Evolutionary conservation across 2,797 vertebrate species (phyloP), one percentile per base, ranked within the genome.

Genomic region (Naso thynnoides): DNA sequence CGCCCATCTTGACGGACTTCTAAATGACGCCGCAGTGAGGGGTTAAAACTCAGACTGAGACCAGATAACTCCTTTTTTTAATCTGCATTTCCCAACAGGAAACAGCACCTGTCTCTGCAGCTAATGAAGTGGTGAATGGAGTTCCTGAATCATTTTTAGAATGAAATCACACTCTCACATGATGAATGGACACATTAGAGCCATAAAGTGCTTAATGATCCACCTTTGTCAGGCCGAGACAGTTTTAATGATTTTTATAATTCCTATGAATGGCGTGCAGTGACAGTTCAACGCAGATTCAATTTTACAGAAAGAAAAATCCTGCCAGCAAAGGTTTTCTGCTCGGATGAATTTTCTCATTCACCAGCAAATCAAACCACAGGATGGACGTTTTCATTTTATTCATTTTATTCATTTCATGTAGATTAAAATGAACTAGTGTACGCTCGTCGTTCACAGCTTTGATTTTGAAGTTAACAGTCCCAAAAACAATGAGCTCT

Each of bases 41-140:
- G 61, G 56, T 75, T 73, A 36, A 80, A 65, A 21, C 24, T 3
- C 0, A 3, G 7, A n/a, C 14, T 36, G 62, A 38, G 1, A 27
- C 19, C 42, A 50, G 71, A 60, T n/a, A 21, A 62, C 47, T 68
- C 44, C 45, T 52, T 24, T 18, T 49, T 53, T 53, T 29, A 48
- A 53, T 36, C 27, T 23, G 21, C 23, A 29, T 44, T 13, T 44
- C 21, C 9, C 42, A 26, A 2, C 8, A 27, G 29, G 26, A 27
- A 53, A 71, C 7, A 23, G 18, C 33, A 47, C 31, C 18, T 67
- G 49, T 47, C 26, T 31, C 14, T 23, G 15, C 48, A 23, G 14
- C 39, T 76, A 73, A 81, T 69, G 72, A 78, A 68, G 60, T 63
- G 1, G 53, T 7, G 13, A 36, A 36, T 36, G 13, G 33, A 36